A percentile compares a stretch with the other conserved stretches of the same genome.
Evolutionary conservation across 1,140 invertebrate genomes (phyloP).

Genomic region (Mya arenaria): DNA sequence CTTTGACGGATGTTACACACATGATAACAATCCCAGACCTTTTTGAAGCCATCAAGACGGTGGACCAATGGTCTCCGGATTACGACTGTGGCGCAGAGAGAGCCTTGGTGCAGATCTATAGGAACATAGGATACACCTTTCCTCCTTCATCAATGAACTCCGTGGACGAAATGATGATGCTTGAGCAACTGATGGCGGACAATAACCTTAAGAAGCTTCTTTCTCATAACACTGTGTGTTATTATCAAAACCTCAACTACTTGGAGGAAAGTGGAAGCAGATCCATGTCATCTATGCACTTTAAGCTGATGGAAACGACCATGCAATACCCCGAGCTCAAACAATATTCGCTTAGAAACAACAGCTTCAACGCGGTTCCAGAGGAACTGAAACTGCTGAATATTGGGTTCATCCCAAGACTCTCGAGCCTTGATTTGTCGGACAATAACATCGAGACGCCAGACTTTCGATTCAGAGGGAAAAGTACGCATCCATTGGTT

Average conservation of each 20-base stretch:
- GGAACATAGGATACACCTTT: slow-evolving; percentile 24
- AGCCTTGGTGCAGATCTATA: background rate
- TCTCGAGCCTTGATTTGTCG: slow-evolving; percentile 15
- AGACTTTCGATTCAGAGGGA: background rate
- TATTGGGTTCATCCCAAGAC: slow-evolving; percentile 12
- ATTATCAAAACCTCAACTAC: slow-evolving; percentile 29
- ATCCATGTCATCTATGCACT: background rate
- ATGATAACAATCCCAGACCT: background rate
- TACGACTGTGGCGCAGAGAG: slow-evolving; percentile 27
- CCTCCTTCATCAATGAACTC: background rate
- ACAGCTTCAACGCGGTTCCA: slow-evolving; percentile 5
- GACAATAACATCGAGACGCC: slow-evolving; percentile 4
- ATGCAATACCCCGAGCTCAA: slow-evolving; percentile 9
- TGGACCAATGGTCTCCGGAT: background rate
- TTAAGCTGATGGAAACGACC: slow-evolving; percentile 23
- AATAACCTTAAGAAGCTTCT: background rate
- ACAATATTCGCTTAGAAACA: slow-evolving; percentile 20
- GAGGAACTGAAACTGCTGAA: background rate
- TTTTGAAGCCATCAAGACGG: background rate
- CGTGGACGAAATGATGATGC: background rate
- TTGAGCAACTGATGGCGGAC: background rate
- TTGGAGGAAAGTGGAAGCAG: slow-evolving; percentile 43
- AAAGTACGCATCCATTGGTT: background rate
- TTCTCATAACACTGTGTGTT: background rate
- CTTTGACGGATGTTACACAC: slow-evolving; percentile 6